A percentile compares a stretch with the other conserved stretches of the same genome.
Evolutionary conservation across 1,140 invertebrate genomes (phyloP).

Genomic region (Eriocheir sinensis): DNA sequence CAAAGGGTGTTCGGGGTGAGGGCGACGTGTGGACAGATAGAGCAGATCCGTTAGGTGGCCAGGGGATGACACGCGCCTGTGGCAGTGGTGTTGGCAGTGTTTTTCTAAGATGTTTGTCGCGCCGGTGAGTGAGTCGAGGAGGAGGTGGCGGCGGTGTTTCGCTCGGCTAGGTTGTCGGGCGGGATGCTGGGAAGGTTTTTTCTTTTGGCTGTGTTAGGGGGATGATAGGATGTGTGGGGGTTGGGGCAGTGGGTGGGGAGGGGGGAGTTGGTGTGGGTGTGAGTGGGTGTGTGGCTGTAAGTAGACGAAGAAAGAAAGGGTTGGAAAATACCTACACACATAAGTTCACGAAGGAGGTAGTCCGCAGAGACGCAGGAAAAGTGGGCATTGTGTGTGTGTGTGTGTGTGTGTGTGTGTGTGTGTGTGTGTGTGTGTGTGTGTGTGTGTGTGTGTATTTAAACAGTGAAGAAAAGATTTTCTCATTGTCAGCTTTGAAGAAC

Average conservation of each 20-base stretch:
- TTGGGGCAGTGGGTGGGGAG: no score
- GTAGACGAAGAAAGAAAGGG: no score
- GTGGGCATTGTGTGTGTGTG: conserved; percentile 39
- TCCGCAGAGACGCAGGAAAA: not conserved
- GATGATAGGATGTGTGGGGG: not conserved
- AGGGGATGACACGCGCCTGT: conserved; percentile 9
- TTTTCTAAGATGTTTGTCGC: conserved; percentile 32
- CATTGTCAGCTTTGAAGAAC: no score
- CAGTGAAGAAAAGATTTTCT: no score
- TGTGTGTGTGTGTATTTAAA: conserved; percentile 5
- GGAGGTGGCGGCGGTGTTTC: not conserved
- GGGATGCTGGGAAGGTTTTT: not conserved
- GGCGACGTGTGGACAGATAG: not conserved
- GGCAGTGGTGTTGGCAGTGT: not conserved
- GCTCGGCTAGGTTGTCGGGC: not conserved
- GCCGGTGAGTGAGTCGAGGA: not conserved
- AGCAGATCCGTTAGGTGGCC: not conserved
- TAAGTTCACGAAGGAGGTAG: no score
- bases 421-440: conserved; percentile 52
- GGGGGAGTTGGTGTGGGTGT: not conserved
- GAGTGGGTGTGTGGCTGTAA: not conserved
- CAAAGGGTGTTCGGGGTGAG: not conserved
- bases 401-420: conserved; percentile 51
- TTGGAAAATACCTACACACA: no score
- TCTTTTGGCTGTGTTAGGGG: not conserved